Evolutionary conservation across 2,113 vertebrate genomes (phyloP), one percentile per base, ranked within the genome.

Genomic region (Gambusia affinis): DNA sequence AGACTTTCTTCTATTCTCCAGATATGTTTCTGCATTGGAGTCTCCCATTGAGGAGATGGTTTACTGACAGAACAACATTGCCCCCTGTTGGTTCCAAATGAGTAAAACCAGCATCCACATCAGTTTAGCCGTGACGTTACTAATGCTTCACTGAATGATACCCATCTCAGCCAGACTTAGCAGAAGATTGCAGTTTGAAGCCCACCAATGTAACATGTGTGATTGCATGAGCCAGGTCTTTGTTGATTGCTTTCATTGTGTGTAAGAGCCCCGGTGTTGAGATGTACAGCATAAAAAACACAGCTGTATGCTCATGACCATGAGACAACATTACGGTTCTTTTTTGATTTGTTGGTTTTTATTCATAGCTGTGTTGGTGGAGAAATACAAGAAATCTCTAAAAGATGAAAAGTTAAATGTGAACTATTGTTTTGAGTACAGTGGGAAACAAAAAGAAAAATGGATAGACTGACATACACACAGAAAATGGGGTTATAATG

Each of bases 51-150:
- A 64, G 63, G 30, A 61, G 63, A 76, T 24, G 1, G 39, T 85
- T 90, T 60, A 90, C 78, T 61, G 74, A 79, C 88, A 85, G 89
- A 82, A 19, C 93, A 93, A 95, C 90, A 94, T 80, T 95, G 93
- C 94, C 94, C 94, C 91, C 94, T 95, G 61, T 94, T 84, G 94
- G 90, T 29, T 24, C 4, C 47, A 76, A 19, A 29, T n/a, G 67
- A 76, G 73, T 86, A 72, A 60, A 71, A 64, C 47, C 28, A 2
- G 1, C 35, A 60, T 63, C 67, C n/a, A 39, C 28, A 30, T 19
- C 24, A 22, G 70, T 51, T 44, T 67, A 67, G 54, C 31, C 17
- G 27, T 65, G 66, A 80, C 69, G 72, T 65, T 17, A 67, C 27
- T 22, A 63, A 42, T 70, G 60, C 39, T 37, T 73, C 67, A 69